These are phyloP conservation scores for Megalonaias nervosa DNA, from an alignment of 1,140 invertebrate species.

Conservation along the genomic window DNA sequence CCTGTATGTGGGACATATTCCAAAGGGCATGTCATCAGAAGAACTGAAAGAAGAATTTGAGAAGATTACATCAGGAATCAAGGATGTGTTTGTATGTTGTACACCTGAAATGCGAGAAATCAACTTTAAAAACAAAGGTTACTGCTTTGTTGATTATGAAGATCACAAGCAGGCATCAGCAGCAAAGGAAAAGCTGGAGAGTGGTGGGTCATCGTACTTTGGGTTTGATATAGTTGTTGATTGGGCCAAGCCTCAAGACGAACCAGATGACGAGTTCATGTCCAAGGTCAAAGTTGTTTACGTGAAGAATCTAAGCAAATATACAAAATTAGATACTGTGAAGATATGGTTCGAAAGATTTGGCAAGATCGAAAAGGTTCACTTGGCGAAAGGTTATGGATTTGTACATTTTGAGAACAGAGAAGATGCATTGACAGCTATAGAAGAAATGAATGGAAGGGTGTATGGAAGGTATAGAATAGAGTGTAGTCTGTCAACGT, in stretches of 20 bases:
- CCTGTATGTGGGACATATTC: conserved; percentile 10
- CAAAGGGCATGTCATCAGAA: too few relatives aligned
- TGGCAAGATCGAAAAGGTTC: conserved; percentile 68
- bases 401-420: conserved; percentile 71
- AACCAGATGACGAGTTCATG: conserved; percentile 81
- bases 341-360: conserved; percentile 59
- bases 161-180: conserved; percentile 77
- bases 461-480: too few relatives aligned
- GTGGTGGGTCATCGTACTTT: conserved; percentile 62
- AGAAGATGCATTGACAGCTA: not conserved
- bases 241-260: conserved; percentile 87
- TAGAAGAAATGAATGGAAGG: too few relatives aligned
- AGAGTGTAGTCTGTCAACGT: too few relatives aligned
- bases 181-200: conserved; percentile 64
- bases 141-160: conserved; percentile 74
- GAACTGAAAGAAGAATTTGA: too few relatives aligned
- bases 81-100: conserved; percentile 82
- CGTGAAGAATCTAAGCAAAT: conserved; percentile 73
- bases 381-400: conserved; percentile 72
- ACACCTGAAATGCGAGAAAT: conserved; percentile 65
- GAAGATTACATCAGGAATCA: conserved; percentile 74
- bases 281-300: conserved; percentile 75
- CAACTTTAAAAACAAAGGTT: conserved; percentile 81
- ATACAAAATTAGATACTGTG: conserved; percentile 71
- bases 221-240: conserved; percentile 74